Evolutionary conservation across 2,113 vertebrate genomes (phyloP), one percentile per base, ranked within the genome.

Genomic region (Brachyhypopomus occidentalis): DNA sequence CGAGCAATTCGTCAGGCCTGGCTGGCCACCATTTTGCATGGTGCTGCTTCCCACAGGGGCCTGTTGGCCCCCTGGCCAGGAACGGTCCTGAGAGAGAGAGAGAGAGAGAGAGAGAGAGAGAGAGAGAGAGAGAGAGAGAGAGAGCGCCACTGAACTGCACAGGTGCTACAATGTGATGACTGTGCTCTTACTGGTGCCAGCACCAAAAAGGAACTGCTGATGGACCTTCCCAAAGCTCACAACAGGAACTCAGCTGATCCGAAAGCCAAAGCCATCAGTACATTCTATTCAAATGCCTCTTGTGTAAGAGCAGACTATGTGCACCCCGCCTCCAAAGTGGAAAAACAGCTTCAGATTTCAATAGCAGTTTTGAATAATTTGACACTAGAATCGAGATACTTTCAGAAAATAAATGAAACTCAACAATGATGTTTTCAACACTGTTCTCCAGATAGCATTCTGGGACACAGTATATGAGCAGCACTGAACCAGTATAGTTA

Each of bases 171-270:
- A 81, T 52, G 48, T 73, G 74, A 84, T 67, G 80, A 78, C 58
- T 66, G n/a, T 58, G 72, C 41, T 66, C 20, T 75, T 56, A 64
- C 72, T 23, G 23, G 23, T 69, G 25, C 38, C 64, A 77, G 38
- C 23, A 45, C 27, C 14, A 38, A 79, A 82, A 66, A 75, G 45
- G 84, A 85, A 85, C 81, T 66, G 75, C 67, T 85, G 79, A 85
- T 9, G 30, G 48, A 58, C 58, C 27, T 63, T 55, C 19, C 30
- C 41, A 63, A 72, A 78, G 25, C 60, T 16, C 60, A 75, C 75
- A 72, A 64, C 55, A 81, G 83, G 72, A 72, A 73, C 63, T 73
- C 55, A 34, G 75, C 36, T 22, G 78, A 75, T 74, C 77, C 41
- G 75, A 70, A 60, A 77, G 75, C 22, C 77, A 77, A 9, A 14